Base-by-base conservation (phyloP, 2,888 invertebrate genomes). In the Cremastinae sp. region DNA sequence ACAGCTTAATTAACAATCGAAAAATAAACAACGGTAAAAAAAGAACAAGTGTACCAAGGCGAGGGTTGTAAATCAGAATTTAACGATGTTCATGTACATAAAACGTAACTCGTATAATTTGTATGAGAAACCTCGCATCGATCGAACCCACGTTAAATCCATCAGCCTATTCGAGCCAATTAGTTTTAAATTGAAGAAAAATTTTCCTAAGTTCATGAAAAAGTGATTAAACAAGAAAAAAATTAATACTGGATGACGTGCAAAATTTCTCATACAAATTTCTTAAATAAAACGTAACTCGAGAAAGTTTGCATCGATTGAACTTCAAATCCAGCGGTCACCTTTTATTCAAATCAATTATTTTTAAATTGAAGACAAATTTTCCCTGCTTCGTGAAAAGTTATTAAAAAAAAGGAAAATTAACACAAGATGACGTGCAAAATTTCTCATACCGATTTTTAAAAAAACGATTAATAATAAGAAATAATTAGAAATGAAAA, bases 1-100 rank as follows among this genome's bases (percentile, higher is more conserved):
- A 72, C 75, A 59, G 72, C 75, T 76, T 76, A 43, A 49, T 72
- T 72, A 68, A 75, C 68, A 51, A 39, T 51, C 20, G 45, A 64
- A 64, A 35, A 53, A 66, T 9, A 28, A 66, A 14, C 5, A 4
- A 37, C 8, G 37, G 12, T 14, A 1, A 9, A 22, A 51, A 28
- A 12, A 41, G 45, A 22, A 45, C n/a, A n/a, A n/a, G n/a, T 39
- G 20, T 28, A 41, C 45, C 47, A 56, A 62, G 9, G 61, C 65
- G 14, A 65, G 45, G 47, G 37, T 58, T 51, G n/a, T 47, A 35
- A 45, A 58, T 49, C 39, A 4, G 22, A 8, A 16, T 28, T 69
- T 64, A 20, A 62, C 22, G 14, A 43, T 62, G 39, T 41, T 59
- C 35, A 37, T 75, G 75, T 71, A 71, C 45, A 75, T 75, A 76